phyloP scores from a whole-genome alignment of 2,888 invertebrate species.

The Choreutis nemorana region DNA sequence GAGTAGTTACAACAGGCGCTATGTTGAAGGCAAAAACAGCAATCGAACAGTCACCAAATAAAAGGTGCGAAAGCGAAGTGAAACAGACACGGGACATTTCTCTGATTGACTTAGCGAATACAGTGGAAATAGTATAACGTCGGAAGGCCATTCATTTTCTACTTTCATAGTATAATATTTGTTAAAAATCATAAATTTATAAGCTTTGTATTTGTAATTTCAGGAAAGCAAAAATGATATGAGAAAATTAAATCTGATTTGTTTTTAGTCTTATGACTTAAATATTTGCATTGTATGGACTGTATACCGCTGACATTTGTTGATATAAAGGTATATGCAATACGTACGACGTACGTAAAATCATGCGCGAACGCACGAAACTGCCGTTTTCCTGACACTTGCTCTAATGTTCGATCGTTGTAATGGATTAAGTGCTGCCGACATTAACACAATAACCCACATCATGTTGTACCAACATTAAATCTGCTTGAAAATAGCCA shows the following conservation, averaged over 20 bases:
- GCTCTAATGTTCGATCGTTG: constrained; percentile 20
- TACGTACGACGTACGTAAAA: constrained; percentile 5
- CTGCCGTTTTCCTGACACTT: constrained; percentile 16
- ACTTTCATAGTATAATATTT: too few species aligned
- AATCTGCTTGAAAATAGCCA: constrained; percentile 31
- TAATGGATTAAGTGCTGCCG: constrained; percentile 38
- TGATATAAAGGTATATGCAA: not conserved
- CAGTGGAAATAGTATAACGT: too few species aligned
- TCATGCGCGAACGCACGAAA: constrained; percentile 12
- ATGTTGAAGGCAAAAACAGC: constrained; percentile 39
- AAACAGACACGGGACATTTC: constrained; percentile 22
- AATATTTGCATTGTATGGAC: not conserved
- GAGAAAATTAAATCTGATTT: too few species aligned
- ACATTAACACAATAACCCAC: constrained; percentile 54
- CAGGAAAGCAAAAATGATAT: too few species aligned
- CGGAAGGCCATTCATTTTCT: too few species aligned
- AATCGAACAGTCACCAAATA: constrained; percentile 32
- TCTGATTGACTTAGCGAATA: too few species aligned
- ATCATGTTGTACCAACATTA: constrained; percentile 33
- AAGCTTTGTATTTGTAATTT: too few species aligned
- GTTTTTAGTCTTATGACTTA: too few species aligned
- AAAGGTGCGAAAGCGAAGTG: constrained; percentile 39
- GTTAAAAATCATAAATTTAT: too few species aligned
- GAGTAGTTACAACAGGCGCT: too few species aligned
- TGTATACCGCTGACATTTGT: not conserved